Base-by-base conservation (phyloP, 2,113 vertebrate genomes). In the Nestor notabilis region DNA sequence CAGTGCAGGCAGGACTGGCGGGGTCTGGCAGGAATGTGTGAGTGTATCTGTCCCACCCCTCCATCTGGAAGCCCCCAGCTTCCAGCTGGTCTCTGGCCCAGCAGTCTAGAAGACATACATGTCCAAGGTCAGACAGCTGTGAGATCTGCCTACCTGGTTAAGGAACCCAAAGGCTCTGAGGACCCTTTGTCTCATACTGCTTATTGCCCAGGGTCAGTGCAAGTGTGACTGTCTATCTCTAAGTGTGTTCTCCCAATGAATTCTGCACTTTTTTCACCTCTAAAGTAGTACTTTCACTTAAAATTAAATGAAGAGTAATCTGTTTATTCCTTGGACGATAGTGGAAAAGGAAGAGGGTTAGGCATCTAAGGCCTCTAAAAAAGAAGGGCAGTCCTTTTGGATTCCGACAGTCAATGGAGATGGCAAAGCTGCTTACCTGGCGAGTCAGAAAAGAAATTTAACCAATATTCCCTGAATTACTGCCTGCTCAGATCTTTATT, bases 1-100 rank as follows among this genome's bases (percentile, higher is more conserved):
- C 29, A 64, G 37, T 1, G 0, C 16, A 47, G 20, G 11, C 2
- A 7, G 18, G 31, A 83, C 17, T 0, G 1, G 12, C 47, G 7
- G 24, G 46, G 20, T 17, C 10, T 65, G 7, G 2, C 2, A 4
- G 13, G 3, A 13, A n/a, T 17, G 13, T 11, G 13, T 84, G 33
- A 76, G 13, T 5, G 12, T 16, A 84, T 15, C 9, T 1, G 2
- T 4, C 3, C 5, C 28, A 66, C 5, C 16, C 55, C 55, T 53
- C 1, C 0, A 28, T 4, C 25, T 43, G 39, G 44, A 17, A 69
- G 4, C 3, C 17, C 8, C 5, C n/a, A 71, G 0, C 6, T 90
- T 68, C 66, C 44, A 60, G 31, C 28, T 53, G 15, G 17, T 29
- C 41, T 39, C 27, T 69, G 41, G 12, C 16, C 5, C 35, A 14